Conservation (phyloP, 1,140 invertebrate genomes). For the Bombus ignitus region DNA sequence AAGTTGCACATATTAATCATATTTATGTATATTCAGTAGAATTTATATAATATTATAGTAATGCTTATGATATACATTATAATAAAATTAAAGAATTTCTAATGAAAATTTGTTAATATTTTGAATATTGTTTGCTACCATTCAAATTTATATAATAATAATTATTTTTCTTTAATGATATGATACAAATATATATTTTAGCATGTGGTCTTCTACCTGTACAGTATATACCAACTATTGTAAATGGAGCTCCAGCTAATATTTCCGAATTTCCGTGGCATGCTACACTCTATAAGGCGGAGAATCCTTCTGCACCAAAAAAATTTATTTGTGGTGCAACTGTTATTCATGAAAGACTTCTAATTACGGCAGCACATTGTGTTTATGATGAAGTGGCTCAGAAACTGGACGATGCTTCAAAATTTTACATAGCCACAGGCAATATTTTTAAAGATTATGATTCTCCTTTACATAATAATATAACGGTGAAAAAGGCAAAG, state of each 20-base stretch:
- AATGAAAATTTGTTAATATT: slow-evolving; percentile 8
- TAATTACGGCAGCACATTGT: slow-evolving; percentile 80
- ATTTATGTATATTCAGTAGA: neutral
- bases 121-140: neutral
- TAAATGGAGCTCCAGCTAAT: slow-evolving; percentile 67
- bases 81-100: neutral
- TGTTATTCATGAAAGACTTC: slow-evolving; percentile 73
- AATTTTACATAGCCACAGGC: slow-evolving; percentile 69
- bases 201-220: slow-evolving; percentile 72
- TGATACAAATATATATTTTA: slow-evolving; percentile 60
- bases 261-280: slow-evolving; percentile 80
- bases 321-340: slow-evolving; percentile 77
- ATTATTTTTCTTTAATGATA: neutral
- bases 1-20: slow-evolving; percentile 10
- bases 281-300: slow-evolving; percentile 73
- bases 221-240: slow-evolving; percentile 64
- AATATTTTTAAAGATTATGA: slow-evolving; percentile 77
- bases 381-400: slow-evolving; percentile 70
- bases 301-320: slow-evolving; percentile 49
- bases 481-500: slow-evolving; percentile 65
- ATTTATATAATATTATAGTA: neutral
- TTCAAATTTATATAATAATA: neutral
- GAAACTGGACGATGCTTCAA: neutral
- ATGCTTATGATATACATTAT: neutral
- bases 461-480: slow-evolving; percentile 59